Evolutionary conservation across 1,140 invertebrate genomes (phyloP).

Genomic region (Zaprionus lachaisei): DNA sequence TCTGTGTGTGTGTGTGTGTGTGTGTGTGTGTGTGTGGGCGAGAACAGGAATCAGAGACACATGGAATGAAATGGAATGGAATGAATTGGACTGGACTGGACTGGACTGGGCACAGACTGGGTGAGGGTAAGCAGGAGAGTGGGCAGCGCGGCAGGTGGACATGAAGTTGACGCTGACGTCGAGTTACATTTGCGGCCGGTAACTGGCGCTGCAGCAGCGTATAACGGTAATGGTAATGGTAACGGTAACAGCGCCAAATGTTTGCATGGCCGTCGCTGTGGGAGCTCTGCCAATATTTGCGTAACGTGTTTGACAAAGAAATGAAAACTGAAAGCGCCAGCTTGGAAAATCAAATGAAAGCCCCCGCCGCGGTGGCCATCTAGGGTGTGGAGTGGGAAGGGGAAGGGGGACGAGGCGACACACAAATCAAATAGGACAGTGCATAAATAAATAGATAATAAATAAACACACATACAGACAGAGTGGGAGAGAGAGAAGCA

Average conservation of each 20-base stretch:
- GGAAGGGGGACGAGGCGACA: not conserved
- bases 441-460: constrained; percentile 32
- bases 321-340: constrained; percentile 82
- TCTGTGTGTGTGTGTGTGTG: no score
- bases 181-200: constrained; percentile 29
- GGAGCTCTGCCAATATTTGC: constrained; percentile 81
- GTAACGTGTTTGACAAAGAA: constrained; percentile 83
- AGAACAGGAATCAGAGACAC: constrained; percentile 5
- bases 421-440: constrained; percentile 40
- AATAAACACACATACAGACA: not conserved
- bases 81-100: not conserved
- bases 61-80: constrained; percentile 9
- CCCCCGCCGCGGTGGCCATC: not conserved
- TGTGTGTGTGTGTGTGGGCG: not conserved
- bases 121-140: no score
- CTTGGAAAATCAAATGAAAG: constrained; percentile 81
- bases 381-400: not conserved
- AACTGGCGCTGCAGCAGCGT: constrained; percentile 24
- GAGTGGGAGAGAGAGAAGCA: not conserved
- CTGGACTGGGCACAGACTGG: not conserved
- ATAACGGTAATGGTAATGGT: constrained; percentile 44
- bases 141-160: not conserved
- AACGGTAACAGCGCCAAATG: constrained; percentile 67
- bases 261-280: constrained; percentile 72
- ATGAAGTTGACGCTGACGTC: constrained; percentile 16